Evolutionary conservation across 2,797 vertebrate species (phyloP).

Genomic region (Decapterus maruadsi): DNA sequence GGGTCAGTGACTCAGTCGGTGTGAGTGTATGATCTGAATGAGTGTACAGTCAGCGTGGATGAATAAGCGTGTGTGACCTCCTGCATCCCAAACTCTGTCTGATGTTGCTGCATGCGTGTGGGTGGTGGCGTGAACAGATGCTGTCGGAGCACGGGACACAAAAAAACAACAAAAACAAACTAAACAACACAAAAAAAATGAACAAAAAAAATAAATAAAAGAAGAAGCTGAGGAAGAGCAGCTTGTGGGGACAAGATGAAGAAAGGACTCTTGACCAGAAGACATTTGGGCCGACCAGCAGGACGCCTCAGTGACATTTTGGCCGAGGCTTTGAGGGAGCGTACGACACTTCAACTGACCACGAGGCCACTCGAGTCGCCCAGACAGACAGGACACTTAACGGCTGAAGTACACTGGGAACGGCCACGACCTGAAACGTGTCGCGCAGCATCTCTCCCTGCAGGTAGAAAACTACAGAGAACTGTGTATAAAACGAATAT

Average conservation of each 20-base stretch:
- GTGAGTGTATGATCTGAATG: slow-evolving; percentile 6
- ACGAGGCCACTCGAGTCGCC: neutral
- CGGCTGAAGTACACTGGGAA: too few species aligned
- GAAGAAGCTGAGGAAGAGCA: neutral
- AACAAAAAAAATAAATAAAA: too few species aligned
- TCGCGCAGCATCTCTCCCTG: too few species aligned
- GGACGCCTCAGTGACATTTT: slow-evolving; percentile 4
- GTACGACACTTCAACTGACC: neutral
- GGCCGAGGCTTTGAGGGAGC: too few species aligned
- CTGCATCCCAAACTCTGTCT: neutral
- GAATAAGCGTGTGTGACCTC: slow-evolving; percentile 8
- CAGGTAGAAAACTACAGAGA: too few species aligned
- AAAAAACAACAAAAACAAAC: neutral
- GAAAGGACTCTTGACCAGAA: neutral
- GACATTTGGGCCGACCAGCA: neutral
- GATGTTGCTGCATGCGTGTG: slow-evolving; percentile 2
- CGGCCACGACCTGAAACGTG: too few species aligned
- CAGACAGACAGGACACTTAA: neutral
- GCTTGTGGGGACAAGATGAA: neutral
- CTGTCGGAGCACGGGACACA: neutral
- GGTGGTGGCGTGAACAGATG: neutral
- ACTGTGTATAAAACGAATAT: too few species aligned
- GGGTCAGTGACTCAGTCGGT: slow-evolving; percentile 21
- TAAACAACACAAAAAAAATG: too few species aligned
- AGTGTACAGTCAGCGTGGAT: neutral